Evolutionary conservation across 1,140 invertebrate species (phyloP).

Genomic region (Ptiloglossa arizonensis): DNA sequence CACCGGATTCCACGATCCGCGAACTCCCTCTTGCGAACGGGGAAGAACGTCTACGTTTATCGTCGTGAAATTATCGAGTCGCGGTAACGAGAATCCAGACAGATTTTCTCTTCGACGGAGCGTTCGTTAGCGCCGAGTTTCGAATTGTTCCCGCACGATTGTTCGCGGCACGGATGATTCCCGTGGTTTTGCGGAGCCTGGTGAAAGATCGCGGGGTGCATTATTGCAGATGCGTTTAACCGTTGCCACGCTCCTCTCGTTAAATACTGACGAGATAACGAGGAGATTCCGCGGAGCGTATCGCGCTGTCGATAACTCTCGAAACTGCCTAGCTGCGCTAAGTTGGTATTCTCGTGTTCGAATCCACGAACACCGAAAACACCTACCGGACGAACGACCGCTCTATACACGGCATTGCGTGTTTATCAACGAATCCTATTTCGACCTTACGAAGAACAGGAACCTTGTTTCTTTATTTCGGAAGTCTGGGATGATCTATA

Average conservation of each 20-base stretch:
- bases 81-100: slow-evolving; percentile 6
- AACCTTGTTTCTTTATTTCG: too few species aligned
- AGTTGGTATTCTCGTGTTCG: slow-evolving; percentile 2
- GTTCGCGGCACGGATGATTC: neutral
- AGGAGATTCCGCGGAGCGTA: neutral
- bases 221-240: slow-evolving; percentile 12
- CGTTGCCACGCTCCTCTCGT: neutral
- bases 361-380: neutral
- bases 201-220: neutral
- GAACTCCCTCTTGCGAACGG: too few species aligned
- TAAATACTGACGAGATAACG: slow-evolving; percentile 5
- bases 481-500: too few species aligned
- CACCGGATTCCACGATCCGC: neutral
- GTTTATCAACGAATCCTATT: slow-evolving; percentile 3
- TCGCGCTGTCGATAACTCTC: slow-evolving; percentile 13
- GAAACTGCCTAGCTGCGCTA: neutral
- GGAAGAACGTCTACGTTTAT: neutral
- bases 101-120: neutral
- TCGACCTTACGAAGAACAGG: too few species aligned
- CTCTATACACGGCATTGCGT: neutral
- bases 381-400: neutral
- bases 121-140: slow-evolving; percentile 9
- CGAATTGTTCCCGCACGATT: neutral
- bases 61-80: neutral
- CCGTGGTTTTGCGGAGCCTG: neutral